These are phyloP conservation scores for Streblospio benedicti DNA, from an alignment of 1,140 invertebrate genomes.

Conservation along the genomic window DNA sequence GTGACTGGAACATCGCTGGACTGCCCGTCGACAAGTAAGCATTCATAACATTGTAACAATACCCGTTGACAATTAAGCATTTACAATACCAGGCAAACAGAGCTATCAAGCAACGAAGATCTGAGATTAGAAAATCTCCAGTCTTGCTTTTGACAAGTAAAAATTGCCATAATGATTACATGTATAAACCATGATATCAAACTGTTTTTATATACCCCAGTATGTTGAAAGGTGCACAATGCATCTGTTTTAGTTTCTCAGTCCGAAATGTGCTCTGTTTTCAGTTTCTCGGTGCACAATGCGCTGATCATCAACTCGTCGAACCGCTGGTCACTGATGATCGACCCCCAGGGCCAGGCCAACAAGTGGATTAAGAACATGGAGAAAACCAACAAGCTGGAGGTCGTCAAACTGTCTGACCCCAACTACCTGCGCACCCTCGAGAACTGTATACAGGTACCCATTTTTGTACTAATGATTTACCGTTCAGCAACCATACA, in stretches of 20 bases:
- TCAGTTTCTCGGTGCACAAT: slow-evolving; percentile 48
- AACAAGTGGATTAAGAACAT: slow-evolving; percentile 50
- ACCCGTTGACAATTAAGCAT: slow-evolving; percentile 2
- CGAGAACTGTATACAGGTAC: slow-evolving; percentile 47
- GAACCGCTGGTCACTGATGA: slow-evolving; percentile 47
- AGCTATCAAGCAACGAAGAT: neutral
- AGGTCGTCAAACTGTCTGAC: slow-evolving; percentile 42
- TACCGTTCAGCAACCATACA: neutral
- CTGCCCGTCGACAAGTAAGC: slow-evolving; percentile 44
- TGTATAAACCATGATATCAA: no score
- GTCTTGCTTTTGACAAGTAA: no score
- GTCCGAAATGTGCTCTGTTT: no score
- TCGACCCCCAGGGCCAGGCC: slow-evolving; percentile 48
- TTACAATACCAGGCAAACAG: neutral
- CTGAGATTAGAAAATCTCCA: no score
- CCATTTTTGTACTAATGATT: neutral
- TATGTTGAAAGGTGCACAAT: no score
- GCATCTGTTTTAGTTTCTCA: no score
- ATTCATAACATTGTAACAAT: slow-evolving; percentile 37
- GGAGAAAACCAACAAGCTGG: slow-evolving; percentile 45
- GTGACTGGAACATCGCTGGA: slow-evolving; percentile 47
- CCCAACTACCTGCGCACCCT: slow-evolving; percentile 38
- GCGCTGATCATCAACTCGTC: slow-evolving; percentile 42
- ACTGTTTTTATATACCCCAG: no score
- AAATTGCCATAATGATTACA: no score